Conservation (phyloP, 1,140 invertebrate genomes). For the Tetragonula clypearis region DNA sequence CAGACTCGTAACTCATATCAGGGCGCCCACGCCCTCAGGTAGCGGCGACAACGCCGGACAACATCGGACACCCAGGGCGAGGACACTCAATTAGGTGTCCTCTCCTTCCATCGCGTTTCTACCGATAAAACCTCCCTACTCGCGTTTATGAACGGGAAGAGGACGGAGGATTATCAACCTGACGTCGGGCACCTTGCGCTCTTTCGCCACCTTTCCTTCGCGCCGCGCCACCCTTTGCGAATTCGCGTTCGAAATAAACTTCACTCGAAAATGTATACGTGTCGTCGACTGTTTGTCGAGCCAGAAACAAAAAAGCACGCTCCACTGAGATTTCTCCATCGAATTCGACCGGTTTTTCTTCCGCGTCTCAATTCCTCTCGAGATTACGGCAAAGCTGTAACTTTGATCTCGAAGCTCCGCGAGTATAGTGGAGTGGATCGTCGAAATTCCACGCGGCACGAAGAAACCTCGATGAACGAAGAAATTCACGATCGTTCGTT, state of each 20-base stretch:
- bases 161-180: conserved; percentile 43
- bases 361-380: neutral
- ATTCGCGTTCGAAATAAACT: neutral
- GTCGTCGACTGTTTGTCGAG: neutral
- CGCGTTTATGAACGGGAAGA: conserved; percentile 21
- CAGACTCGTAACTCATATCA: conserved; percentile 82
- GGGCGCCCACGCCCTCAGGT: conserved; percentile 80
- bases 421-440: no score
- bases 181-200: conserved; percentile 46
- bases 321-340: neutral
- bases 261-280: neutral
- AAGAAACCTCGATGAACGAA: neutral
- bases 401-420: neutral
- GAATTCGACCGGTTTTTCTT: neutral
- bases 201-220: conserved; percentile 33
- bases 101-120: conserved; percentile 53
- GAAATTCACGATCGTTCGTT: neutral
- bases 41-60: conserved; percentile 80
- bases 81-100: conserved; percentile 81
- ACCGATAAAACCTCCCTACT: conserved; percentile 63
- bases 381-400: no score
- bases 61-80: conserved; percentile 81
- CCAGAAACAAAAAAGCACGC: neutral
- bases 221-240: neutral
- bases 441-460: no score